Evolutionary conservation across 2,113 vertebrate genomes (phyloP).

Genomic region (Paralichthys olivaceus): DNA sequence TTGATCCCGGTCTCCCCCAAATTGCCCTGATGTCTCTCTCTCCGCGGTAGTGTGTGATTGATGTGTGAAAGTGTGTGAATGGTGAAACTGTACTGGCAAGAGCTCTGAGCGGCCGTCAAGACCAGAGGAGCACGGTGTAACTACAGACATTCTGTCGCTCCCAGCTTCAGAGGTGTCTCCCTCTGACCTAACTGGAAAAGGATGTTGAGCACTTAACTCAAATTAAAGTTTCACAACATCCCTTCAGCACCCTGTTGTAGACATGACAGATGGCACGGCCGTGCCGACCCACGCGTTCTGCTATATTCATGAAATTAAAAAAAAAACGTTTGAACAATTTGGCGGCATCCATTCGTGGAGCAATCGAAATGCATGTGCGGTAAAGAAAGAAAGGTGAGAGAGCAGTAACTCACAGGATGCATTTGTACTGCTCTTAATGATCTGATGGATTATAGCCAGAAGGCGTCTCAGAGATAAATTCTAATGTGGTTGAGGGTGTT

Average conservation of each 20-base stretch:
- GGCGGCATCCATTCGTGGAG: conserved; percentile 11
- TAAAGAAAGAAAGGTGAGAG: conserved; percentile 37
- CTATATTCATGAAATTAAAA: conserved; percentile 1
- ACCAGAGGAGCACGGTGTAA: neutral
- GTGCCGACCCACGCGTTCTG: neutral
- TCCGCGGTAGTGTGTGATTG: too few relatives aligned
- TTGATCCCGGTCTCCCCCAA: too few relatives aligned
- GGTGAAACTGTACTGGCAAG: too few relatives aligned
- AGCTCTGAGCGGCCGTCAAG: too few relatives aligned
- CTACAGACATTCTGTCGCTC: neutral
- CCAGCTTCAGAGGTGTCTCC: neutral
- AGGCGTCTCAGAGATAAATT: conserved; percentile 32
- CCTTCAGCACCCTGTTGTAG: neutral
- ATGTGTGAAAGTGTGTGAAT: too few relatives aligned
- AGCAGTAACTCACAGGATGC: conserved; percentile 50
- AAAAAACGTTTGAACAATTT: neutral
- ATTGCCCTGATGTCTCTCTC: too few relatives aligned
- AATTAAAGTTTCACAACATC: conserved; percentile 20
- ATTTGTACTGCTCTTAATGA: conserved; percentile 53
- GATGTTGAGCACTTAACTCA: conserved; percentile 8
- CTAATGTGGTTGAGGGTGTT: conserved; percentile 26
- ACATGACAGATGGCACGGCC: neutral
- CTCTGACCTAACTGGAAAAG: neutral
- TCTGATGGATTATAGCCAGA: conserved; percentile 42
- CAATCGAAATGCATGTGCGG: conserved; percentile 30